phyloP scores from a whole-genome alignment of 2,888 invertebrate genomes.

The Copidosoma aretas region DNA sequence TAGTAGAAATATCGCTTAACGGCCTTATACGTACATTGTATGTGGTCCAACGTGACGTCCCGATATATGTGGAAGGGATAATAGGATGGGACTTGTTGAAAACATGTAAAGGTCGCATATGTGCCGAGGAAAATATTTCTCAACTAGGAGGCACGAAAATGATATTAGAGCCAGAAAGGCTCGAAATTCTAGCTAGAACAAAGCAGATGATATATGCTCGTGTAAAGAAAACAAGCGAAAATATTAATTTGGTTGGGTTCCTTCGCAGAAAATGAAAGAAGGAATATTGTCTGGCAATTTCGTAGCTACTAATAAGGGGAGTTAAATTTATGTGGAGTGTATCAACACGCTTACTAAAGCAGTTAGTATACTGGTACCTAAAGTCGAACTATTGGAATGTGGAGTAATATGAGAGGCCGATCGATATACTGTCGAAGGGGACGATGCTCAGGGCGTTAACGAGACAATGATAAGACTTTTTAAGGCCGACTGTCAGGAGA shows the following conservation, averaged over 20 bases:
- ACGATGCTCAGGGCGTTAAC: background rate
- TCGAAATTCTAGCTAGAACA: background rate
- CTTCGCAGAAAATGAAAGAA: background rate
- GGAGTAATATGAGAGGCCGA: background rate
- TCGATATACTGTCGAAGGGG: background rate
- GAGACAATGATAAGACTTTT: background rate
- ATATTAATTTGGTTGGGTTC: background rate
- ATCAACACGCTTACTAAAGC: too few relatives aligned
- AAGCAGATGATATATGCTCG: background rate
- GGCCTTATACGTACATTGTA: too few relatives aligned
- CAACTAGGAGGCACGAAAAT: too few relatives aligned
- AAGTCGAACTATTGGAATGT: background rate
- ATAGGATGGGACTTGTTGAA: too few relatives aligned
- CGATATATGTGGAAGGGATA: too few relatives aligned
- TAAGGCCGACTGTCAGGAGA: background rate
- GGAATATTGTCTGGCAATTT: background rate
- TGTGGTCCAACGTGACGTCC: too few relatives aligned
- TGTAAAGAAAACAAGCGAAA: background rate
- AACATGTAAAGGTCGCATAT: too few relatives aligned
- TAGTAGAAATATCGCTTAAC: too few relatives aligned
- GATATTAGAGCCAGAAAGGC: too few relatives aligned
- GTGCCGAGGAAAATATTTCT: too few relatives aligned
- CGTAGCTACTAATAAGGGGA: background rate
- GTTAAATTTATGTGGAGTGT: background rate
- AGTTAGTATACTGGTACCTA: background rate